Base-by-base conservation (phyloP, 2,888 invertebrate species). In the Hylaea fasciaria region DNA sequence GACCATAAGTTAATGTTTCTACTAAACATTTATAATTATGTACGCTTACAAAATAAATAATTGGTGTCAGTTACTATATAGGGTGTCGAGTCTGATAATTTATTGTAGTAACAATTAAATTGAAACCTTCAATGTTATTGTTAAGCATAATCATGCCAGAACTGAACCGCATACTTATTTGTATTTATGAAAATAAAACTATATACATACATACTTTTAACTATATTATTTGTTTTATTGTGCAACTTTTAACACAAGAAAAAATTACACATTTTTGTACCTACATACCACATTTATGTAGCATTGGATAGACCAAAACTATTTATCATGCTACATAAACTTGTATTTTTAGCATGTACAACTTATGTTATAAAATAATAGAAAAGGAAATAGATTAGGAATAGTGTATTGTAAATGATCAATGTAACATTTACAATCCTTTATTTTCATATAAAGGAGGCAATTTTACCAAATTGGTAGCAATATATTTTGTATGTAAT, bases 151-250 rank as follows among this genome's bases (percentile, higher is more conserved):
- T 50, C 13, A 40, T n/a, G 45, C n/a, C 53, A 49, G 56, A 55
- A 65, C 68, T 63, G 64, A 57, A 32, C 66, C 61, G 22, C 53
- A 62, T 40, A 60, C 60, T 29, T 61, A 57, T n/a, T n/a, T n/a
- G n/a, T 47, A 58, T 53, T 66, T 57, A 35, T 55, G 62, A 65
- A 51, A 57, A 52, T 55, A 57, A 65, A 70, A 53, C 62, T 62
- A 62, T 32, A n/a, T n/a, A n/a, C n/a, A n/a, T n/a, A n/a, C n/a
- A n/a, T n/a, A 46, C 29, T 5, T 49, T 39, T 50, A 46, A 46
- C 10, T 39, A 35, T 51, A 43, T 29, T 29, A 2, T 40, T 40
- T 14, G 13, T 46, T 57, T 57, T 57, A 57, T 50, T 57, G 14
- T 49, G 41, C 14, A 37, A 22, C 11, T 47, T 17, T 45, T 49